Evolutionary conservation across 2,797 vertebrate genomes (phyloP).

Genomic region (Bryconaethiops microstoma): DNA sequence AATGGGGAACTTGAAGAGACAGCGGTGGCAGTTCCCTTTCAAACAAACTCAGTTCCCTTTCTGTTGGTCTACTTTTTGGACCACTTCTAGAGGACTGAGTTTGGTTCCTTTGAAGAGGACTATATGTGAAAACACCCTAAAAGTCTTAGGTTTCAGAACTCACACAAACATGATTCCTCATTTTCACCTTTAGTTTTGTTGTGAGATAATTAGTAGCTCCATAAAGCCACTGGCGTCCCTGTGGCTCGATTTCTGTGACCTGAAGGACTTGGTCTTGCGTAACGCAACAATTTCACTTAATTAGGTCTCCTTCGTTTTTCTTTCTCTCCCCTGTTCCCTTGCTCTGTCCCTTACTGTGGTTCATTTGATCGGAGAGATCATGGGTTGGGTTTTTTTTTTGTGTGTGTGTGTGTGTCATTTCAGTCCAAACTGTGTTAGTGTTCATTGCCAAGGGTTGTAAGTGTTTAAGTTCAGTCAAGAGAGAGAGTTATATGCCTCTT

Average conservation of each 20-base stretch:
- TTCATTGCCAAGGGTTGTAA: slow-evolving; percentile 20
- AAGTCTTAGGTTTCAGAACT: no score
- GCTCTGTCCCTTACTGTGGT: neutral
- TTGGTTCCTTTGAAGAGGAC: no score
- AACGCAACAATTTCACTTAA: slow-evolving; percentile 51
- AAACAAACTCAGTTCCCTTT: no score
- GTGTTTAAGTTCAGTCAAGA: slow-evolving; percentile 14
- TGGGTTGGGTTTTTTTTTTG: neutral
- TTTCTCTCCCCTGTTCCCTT: slow-evolving; percentile 3
- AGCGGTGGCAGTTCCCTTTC: no score
- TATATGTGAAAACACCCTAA: no score
- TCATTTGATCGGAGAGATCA: neutral
- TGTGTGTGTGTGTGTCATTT: neutral
- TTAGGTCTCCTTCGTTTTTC: slow-evolving; percentile 21
- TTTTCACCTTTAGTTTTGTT: neutral
- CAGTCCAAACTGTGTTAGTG: neutral
- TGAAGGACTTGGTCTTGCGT: slow-evolving; percentile 50
- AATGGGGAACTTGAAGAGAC: no score
- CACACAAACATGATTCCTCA: neutral
- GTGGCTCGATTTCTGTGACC: slow-evolving; percentile 39
- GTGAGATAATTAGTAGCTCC: neutral
- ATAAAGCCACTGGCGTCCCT: neutral
- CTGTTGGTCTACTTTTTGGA: no score
- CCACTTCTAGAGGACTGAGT: no score
- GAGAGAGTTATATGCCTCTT: neutral